Evolutionary conservation across 2,888 invertebrate genomes (phyloP).

Genomic region (Clanis bilineata): DNA sequence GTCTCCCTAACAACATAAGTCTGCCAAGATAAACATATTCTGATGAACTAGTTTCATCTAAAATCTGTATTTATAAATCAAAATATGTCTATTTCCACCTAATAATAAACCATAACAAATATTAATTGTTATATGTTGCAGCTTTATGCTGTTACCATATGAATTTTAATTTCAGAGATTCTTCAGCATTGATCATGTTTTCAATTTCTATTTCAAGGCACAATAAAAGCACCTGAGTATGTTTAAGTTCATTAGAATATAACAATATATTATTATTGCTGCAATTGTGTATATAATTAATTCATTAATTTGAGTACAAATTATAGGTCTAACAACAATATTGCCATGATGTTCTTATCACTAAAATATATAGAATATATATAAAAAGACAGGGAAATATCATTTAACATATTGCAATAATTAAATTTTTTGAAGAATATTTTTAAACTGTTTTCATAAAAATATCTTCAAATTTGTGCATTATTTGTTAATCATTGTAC

Average conservation of each 20-base stretch:
- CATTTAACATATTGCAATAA: not conserved
- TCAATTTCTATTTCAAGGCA: not conserved
- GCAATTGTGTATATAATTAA: not conserved
- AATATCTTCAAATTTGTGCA: constrained; percentile 8
- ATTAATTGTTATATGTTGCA: too few species aligned
- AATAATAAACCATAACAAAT: too few species aligned
- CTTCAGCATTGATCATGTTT: not conserved
- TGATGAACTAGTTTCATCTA: too few species aligned
- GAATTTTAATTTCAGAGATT: too few species aligned
- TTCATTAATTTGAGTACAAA: not conserved
- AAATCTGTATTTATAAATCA: too few species aligned
- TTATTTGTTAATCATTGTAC: constrained; percentile 87
- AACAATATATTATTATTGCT: too few species aligned
- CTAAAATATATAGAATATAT: constrained; percentile 26
- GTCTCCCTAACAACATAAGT: too few species aligned
- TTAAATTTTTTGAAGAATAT: not conserved
- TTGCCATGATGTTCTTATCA: constrained; percentile 23
- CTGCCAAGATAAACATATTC: too few species aligned
- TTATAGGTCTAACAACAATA: not conserved
- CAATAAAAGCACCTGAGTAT: not conserved
- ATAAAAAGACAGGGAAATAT: constrained; percentile 9
- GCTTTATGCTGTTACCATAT: too few species aligned
- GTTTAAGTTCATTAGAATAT: not conserved
- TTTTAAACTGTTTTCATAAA: not conserved
- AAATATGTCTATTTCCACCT: too few species aligned